These are phyloP conservation scores for Gorsachius magnificus DNA, from an alignment of 2,797 vertebrate genomes.

Conservation along the genomic window DNA sequence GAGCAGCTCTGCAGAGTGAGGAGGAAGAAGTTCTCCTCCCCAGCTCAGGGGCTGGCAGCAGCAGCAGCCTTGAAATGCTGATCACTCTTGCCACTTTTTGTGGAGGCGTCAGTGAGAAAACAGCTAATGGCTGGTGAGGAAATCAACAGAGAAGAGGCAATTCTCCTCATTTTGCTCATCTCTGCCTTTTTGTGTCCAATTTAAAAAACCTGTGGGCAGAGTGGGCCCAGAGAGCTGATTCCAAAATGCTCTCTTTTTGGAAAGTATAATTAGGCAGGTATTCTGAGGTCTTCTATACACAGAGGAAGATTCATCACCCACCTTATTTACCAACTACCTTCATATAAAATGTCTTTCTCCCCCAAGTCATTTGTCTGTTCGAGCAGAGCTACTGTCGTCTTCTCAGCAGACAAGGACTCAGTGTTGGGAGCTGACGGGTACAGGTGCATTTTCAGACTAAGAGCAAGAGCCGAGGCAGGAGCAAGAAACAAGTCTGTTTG, in stretches of 20 bases:
- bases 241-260: background rate
- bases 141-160: constrained; percentile 13
- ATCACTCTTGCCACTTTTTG: constrained; percentile 37
- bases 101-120: constrained; percentile 47
- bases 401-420: background rate
- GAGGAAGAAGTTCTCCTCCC: constrained; percentile 15
- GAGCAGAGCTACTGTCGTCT: background rate
- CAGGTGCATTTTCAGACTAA: background rate
- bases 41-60: background rate
- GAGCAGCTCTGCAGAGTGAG: background rate
- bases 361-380: background rate
- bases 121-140: constrained; percentile 36
- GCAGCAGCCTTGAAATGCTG: constrained; percentile 8
- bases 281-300: background rate
- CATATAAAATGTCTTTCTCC: background rate
- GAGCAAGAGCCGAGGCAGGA: background rate
- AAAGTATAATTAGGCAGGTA: background rate
- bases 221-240: background rate
- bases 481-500: background rate
- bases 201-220: constrained; percentile 15
- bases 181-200: constrained; percentile 11
- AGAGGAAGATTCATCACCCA: background rate
- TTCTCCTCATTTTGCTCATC: constrained; percentile 3
- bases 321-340: background rate
- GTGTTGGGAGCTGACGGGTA: background rate